Evolutionary conservation across 2,888 invertebrate genomes (phyloP).

Genomic region (Micoletzkya japonica): DNA sequence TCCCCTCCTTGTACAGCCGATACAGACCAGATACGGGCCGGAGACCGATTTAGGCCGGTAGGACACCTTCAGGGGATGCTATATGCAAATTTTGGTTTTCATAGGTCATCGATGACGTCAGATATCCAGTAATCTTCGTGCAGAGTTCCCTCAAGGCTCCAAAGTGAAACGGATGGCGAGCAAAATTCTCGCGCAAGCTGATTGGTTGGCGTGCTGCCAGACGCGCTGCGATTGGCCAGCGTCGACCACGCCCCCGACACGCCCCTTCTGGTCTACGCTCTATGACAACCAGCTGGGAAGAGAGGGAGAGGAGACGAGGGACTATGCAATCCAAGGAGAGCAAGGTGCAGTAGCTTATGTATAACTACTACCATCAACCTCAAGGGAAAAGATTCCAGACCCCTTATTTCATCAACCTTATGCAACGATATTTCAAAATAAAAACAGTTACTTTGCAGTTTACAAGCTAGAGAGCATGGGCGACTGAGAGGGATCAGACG

Average conservation of each 20-base stretch:
- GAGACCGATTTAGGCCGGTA: neutral
- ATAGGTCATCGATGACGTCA: neutral
- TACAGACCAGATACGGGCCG: neutral
- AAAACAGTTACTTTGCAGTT: no score
- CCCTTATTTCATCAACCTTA: no score
- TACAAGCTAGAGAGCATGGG: neutral
- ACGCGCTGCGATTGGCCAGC: neutral
- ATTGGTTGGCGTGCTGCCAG: slow-evolving; percentile 26
- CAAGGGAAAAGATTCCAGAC: no score
- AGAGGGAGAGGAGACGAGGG: neutral
- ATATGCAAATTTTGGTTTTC: neutral
- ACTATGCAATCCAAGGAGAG: no score
- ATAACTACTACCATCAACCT: no score
- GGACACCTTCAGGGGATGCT: neutral
- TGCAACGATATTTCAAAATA: no score
- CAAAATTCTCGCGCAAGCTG: slow-evolving; percentile 22
- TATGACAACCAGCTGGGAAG: slow-evolving; percentile 9
- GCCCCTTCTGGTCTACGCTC: slow-evolving; percentile 7
- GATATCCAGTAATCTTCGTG: neutral
- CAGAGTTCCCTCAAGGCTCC: neutral
- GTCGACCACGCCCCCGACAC: neutral
- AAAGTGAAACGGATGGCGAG: slow-evolving; percentile 6
- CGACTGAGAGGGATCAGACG: slow-evolving; percentile 1
- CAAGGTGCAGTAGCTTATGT: no score
- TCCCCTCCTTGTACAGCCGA: neutral